Conservation (phyloP, 2,888 invertebrate species). For the Drosophila trichaetosa region DNA sequence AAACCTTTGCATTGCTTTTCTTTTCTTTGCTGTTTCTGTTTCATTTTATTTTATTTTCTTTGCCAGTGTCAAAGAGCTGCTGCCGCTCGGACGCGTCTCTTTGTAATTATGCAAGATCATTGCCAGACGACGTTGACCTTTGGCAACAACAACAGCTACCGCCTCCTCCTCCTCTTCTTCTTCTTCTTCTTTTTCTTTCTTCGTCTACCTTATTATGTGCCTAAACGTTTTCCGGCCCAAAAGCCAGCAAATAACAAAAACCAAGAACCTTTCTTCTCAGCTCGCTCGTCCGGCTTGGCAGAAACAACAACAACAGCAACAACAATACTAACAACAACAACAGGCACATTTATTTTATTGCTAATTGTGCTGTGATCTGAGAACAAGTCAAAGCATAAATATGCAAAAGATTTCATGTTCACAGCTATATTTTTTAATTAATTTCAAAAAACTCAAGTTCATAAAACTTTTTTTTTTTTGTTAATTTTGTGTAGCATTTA, state of each 20-base stretch:
- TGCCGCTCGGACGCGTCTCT: constrained; percentile 46
- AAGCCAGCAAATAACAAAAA: constrained; percentile 36
- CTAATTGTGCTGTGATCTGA: constrained; percentile 24
- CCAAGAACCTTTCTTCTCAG: constrained; percentile 46
- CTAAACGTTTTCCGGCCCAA: constrained; percentile 75
- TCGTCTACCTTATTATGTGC: constrained; percentile 65
- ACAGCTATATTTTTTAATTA: not conserved
- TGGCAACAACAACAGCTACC: constrained; percentile 15
- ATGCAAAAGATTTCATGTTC: not conserved
- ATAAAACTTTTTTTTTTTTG: not conserved
- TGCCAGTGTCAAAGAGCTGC: constrained; percentile 51
- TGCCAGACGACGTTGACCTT: constrained; percentile 74
- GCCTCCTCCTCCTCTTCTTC: not conserved
- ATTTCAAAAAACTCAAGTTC: not conserved
- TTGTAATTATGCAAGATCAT: constrained; percentile 81
- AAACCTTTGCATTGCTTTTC: constrained; percentile 40
- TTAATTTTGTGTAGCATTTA: too few relatives aligned
- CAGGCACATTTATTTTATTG: constrained; percentile 22
- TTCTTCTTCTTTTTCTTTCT: not conserved
- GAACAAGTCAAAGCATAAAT: constrained; percentile 8
- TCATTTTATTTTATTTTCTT: constrained; percentile 36
- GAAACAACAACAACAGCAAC: constrained; percentile 12
- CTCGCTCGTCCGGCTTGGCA: constrained; percentile 70
- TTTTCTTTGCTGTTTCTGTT: constrained; percentile 2
- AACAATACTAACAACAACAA: constrained; percentile 13